These are phyloP conservation scores for Spinibarbus caldwelli DNA, from an alignment of 2,797 vertebrate genomes.

Conservation along the genomic window DNA sequence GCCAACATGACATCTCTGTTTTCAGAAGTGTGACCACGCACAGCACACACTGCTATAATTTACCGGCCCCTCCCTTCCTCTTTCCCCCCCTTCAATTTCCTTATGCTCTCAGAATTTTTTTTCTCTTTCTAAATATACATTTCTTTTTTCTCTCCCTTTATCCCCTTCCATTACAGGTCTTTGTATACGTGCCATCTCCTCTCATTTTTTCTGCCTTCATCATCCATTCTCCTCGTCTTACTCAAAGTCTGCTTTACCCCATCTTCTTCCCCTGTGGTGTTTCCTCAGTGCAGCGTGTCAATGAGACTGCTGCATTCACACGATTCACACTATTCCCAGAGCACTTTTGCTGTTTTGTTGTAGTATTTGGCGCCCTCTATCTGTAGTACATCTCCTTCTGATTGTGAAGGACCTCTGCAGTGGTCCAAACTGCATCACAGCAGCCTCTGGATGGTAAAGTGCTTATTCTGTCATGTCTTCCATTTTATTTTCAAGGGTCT, in stretches of 20 bases:
- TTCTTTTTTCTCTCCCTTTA: neutral
- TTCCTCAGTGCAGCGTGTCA: conserved; percentile 33
- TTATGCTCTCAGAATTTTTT: neutral
- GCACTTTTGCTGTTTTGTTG: conserved; percentile 60
- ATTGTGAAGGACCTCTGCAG: conserved; percentile 62
- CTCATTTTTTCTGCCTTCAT: conserved; percentile 4
- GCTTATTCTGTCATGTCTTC: neutral
- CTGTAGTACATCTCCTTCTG: conserved; percentile 49
- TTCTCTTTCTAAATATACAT: conserved; percentile 21
- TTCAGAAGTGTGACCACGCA: conserved; percentile 52
- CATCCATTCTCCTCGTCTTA: neutral
- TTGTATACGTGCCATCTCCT: conserved; percentile 26
- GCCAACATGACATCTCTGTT: conserved; percentile 53
- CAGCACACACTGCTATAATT: conserved; percentile 41
- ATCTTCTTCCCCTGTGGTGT: conserved; percentile 14
- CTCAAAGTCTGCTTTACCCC: conserved; percentile 18
- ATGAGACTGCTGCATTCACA: conserved; percentile 43
- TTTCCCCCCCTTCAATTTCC: neutral
- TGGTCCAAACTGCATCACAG: conserved; percentile 59
- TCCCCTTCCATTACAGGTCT: conserved; percentile 19
- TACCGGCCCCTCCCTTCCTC: neutral
- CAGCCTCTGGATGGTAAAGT: conserved; percentile 14
- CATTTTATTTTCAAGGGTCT: neutral
- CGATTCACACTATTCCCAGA: conserved; percentile 11
- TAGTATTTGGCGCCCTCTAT: conserved; percentile 68